Conservation (phyloP, 1,140 invertebrate species). For the Hyles vespertilio region DNA sequence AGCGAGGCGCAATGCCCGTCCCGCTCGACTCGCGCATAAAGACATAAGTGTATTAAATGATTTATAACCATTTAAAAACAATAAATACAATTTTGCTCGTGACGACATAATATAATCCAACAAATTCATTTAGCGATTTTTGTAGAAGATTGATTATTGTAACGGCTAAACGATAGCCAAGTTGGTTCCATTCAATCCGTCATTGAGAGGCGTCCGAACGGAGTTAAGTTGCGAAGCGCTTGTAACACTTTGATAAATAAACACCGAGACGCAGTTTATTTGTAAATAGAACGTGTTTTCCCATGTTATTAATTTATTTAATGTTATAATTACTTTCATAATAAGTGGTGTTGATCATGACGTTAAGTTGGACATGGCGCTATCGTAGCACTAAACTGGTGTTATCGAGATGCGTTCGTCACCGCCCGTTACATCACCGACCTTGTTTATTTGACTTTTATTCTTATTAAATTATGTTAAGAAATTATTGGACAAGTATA, state of each 20-base stretch:
- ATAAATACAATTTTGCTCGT: too few species aligned
- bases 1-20: neutral
- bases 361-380: constrained; percentile 18
- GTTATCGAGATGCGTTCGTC: constrained; percentile 41
- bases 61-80: too few species aligned
- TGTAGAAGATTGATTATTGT: too few species aligned
- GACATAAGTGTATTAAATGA: too few species aligned
- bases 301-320: constrained; percentile 21
- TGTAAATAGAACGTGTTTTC: constrained; percentile 27
- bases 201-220: too few species aligned
- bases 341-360: constrained; percentile 24
- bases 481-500: too few species aligned
- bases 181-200: too few species aligned
- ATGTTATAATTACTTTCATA: constrained; percentile 22
- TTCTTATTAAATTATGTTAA: constrained; percentile 9
- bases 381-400: constrained; percentile 29
- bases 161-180: too few species aligned
- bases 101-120: too few species aligned
- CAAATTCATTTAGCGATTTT: too few species aligned
- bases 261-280: constrained; percentile 15
- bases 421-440: constrained; percentile 56
- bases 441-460: constrained; percentile 63
- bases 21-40: too few species aligned
- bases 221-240: too few species aligned
- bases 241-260: constrained; percentile 12